A percentile compares a stretch with the other conserved stretches of the same genome.
Evolutionary conservation across 2,113 vertebrate species (phyloP).

Genomic region (Paramormyrops kingsleyae): DNA sequence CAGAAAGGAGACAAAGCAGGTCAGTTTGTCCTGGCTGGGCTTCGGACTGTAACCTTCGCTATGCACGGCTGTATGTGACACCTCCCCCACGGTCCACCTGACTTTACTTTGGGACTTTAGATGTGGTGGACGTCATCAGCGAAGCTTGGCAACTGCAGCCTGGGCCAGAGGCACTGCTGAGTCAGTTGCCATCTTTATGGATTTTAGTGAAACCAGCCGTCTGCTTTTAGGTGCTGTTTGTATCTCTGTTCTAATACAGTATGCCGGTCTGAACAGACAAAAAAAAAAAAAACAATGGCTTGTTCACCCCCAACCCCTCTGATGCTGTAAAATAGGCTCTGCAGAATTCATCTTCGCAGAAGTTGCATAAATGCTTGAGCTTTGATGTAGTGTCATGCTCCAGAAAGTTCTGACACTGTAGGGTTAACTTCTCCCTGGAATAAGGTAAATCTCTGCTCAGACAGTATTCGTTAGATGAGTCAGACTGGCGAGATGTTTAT

Average conservation of each 20-base stretch:
- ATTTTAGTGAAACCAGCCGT: conserved; percentile 49
- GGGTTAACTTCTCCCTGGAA: not conserved
- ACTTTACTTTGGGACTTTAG: not conserved
- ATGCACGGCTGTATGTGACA: not conserved
- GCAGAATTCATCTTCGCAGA: not conserved
- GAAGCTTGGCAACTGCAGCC: conserved; percentile 55
- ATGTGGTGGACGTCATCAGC: conserved; percentile 19
- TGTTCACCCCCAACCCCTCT: not conserved
- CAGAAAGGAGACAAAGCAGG: conserved; percentile 85
- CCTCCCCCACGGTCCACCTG: not conserved
- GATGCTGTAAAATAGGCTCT: not conserved
- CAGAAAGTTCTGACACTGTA: not conserved
- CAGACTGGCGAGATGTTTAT: not conserved
- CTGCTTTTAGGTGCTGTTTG: conserved; percentile 52
- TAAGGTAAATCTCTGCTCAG: not conserved
- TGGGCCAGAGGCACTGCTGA: conserved; percentile 62
- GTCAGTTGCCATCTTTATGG: conserved; percentile 43
- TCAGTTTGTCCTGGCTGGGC: conserved; percentile 41
- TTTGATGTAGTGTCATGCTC: not conserved
- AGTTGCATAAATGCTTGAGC: not conserved
- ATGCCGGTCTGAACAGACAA: conserved; percentile 1
- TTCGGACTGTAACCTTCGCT: not conserved
- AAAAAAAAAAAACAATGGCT: not conserved
- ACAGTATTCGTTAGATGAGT: not conserved
- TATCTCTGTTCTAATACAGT: conserved; percentile 49